phyloP scores from a whole-genome alignment of 92 coral and sea anemone genomes.

The Phenganax stokvisi region DNA sequence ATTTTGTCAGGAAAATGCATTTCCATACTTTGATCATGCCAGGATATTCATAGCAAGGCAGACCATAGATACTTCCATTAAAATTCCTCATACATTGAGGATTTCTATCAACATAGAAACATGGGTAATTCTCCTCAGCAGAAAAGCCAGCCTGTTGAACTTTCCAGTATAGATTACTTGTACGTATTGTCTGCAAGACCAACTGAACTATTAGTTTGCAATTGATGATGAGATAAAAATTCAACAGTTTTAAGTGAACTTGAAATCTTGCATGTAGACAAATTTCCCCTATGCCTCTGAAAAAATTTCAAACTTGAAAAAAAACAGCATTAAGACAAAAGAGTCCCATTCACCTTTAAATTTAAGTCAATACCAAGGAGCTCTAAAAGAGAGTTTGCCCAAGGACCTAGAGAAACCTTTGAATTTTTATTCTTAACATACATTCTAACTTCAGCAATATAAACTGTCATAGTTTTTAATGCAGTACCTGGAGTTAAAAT shows the following conservation, averaged over 20 bases:
- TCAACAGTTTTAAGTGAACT: not conserved
- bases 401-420: conserved; percentile 57
- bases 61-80: conserved; percentile 57
- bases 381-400: conserved; percentile 66
- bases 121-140: conserved; percentile 66
- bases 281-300: too few species aligned
- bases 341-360: conserved; percentile 50
- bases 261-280: not conserved
- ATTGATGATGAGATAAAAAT: too few species aligned
- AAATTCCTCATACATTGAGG: conserved; percentile 6
- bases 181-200: conserved; percentile 52
- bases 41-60: conserved; percentile 79
- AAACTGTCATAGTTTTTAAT: not conserved
- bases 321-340: not conserved
- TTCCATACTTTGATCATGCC: conserved; percentile 65
- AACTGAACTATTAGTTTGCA: not conserved
- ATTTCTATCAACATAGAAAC: conserved; percentile 35
- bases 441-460: not conserved
- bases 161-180: conserved; percentile 71
- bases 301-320: not conserved
- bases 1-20: too few species aligned
- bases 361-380: conserved; percentile 67
- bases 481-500: conserved; percentile 50
- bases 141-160: conserved; percentile 50
- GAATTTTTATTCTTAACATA: not conserved